Evolutionary conservation across 1,140 invertebrate species (phyloP), one percentile per base, ranked within the genome.

Genomic region (Papilio machaon): DNA sequence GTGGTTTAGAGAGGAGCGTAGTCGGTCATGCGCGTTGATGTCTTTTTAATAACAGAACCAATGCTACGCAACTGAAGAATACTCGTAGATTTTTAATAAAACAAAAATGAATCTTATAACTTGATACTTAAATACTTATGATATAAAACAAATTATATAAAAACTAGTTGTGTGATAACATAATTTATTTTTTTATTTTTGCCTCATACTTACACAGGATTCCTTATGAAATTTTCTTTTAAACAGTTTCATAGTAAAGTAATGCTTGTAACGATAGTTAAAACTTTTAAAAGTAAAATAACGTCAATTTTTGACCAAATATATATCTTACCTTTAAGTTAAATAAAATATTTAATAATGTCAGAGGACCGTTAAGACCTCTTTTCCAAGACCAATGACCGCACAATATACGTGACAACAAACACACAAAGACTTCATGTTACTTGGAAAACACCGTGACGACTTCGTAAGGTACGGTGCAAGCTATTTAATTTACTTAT

Each of bases 1-100:
- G 17, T 17, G 17, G 0, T n/a, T 0, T 2, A 58, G n/a, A n/a
- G 54, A 58, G 8, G 30, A 13, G 11, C 4, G 0, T 13, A 64
- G 60, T 38, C 64, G 35, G 30, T 38, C 6, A 47, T 52, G 23
- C 47, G 74, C 74, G 74, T 76, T 54, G 74, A 76, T 76, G 74
- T 76, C 74, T 76, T 76, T 76, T 76, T 19, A 49, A 76, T 23
- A 13, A 46, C 73, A 23, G 46, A 76, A 76, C 47, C 13, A 35
- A 52, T 76, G 30, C 19, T 35, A 70, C 30, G 43, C 3, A 13
- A 47, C 0, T 15, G 43, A 9, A 1, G 9, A 49, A 49, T 49
- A 30, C 23, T 30, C 23, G 23, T 30, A 10, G 4, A 52, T 75
- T 49, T 4, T 46, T 19, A 46, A 47, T 75, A 46, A 43, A 47